phyloP scores from a whole-genome alignment of 2,888 invertebrate species.

The Dryobota labecula region DNA sequence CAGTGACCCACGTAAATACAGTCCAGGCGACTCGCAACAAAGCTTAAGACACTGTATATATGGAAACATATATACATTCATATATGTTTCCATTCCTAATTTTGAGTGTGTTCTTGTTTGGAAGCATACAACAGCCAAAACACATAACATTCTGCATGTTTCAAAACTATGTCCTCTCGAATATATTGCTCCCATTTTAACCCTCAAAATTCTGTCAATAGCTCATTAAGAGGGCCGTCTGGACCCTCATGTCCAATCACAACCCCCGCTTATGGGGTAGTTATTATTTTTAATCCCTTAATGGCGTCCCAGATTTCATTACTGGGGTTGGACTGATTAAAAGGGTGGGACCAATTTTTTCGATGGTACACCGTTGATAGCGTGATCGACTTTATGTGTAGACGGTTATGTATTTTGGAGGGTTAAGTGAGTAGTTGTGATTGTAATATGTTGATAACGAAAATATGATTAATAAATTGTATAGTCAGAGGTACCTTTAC shows the following conservation, averaged over 20 bases:
- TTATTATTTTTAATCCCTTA: conserved; percentile 91
- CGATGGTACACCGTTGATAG: conserved; percentile 56
- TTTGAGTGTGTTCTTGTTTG: no score
- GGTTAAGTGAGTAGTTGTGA: neutral
- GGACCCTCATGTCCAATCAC: conserved; percentile 78
- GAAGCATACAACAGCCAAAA: no score
- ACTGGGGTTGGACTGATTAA: conserved; percentile 87
- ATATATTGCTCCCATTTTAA: conserved; percentile 32
- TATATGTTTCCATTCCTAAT: no score
- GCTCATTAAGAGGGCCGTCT: conserved; percentile 79
- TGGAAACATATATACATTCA: no score
- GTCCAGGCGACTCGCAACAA: no score
- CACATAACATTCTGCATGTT: neutral
- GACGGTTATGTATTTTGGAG: conserved; percentile 23
- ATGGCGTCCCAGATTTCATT: conserved; percentile 90
- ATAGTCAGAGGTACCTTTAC: no score
- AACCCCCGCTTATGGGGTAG: conserved; percentile 77
- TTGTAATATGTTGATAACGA: neutral
- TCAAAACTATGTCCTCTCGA: conserved; percentile 34
- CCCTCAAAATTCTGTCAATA: conserved; percentile 75
- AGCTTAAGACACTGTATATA: no score
- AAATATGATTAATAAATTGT: neutral
- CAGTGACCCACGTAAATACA: no score
- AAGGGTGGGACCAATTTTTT: conserved; percentile 83
- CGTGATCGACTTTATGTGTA: conserved; percentile 56